Evolutionary conservation across 1,140 invertebrate genomes (phyloP), one percentile per base, ranked within the genome.

Genomic region (Drosophila quadrilineata): DNA sequence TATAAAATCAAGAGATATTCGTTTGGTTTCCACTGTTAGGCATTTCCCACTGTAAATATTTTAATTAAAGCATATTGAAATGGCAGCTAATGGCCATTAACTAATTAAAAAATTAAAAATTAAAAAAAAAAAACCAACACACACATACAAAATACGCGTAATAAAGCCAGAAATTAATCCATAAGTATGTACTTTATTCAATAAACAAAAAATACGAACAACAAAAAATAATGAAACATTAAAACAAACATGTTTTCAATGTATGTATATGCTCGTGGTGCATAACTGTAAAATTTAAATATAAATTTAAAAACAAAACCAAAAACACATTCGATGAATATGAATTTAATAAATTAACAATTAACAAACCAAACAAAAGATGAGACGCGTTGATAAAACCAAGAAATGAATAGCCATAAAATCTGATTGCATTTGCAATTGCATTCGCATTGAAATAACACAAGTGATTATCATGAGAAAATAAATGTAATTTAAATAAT

Each of bases 401-500:
- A 43, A 45, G 26, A 29, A 21, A 14, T 52, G 59, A 53, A 71
- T 65, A 84, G 71, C 48, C 41, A 57, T 56, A 38, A 31, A 74
- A 40, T 71, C n/a, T n/a, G 75, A 53, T 36, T 45, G n/a, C n/a
- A 28, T 26, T 16, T 28, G 41, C 26, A 24, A 67, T 54, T 74
- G 43, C 26, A 67, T 56, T 49, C 60, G 67, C 75, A 86, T 85
- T 72, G 41, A 64, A 74, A 63, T 70, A 79, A 70, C 84, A 68
- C 79, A 65, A 85, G 77, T 84, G 77, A 84, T 85, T 84, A 85
- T 85, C 79, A 85, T 77, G 57, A 66, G 68, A 84, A 75, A 84
- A 84, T 84, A 84, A 85, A 84, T 84, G 77, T 84, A 84, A 84
- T 84, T 84, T 85, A 85, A 85, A 84, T 70, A 82, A 72, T 65